A percentile compares a stretch with the other conserved stretches of the same genome.
These are phyloP conservation scores for Amphilophus citrinellus DNA, from an alignment of 2,113 vertebrate species.

Conservation along the genomic window DNA sequence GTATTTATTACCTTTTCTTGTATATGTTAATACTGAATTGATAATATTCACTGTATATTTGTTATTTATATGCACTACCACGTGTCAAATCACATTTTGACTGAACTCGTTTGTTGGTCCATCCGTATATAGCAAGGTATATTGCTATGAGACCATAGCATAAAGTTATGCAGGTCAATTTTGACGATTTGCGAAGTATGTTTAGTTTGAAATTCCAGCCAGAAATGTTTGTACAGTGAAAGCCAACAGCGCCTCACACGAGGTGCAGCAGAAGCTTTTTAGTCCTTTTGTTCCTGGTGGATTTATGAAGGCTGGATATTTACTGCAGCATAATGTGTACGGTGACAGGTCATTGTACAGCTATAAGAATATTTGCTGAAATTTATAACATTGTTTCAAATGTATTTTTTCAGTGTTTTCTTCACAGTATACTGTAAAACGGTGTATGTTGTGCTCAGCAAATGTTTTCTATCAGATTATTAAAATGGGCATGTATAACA, in stretches of 20 bases:
- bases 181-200: slow-evolving; percentile 31
- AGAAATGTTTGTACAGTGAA: slow-evolving; percentile 36
- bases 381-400: slow-evolving; percentile 70
- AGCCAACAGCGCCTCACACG: slow-evolving; percentile 15
- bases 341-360: slow-evolving; percentile 80
- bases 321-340: slow-evolving; percentile 64
- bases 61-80: slow-evolving; percentile 92
- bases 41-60: slow-evolving; percentile 94
- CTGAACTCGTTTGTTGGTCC: slow-evolving; percentile 60
- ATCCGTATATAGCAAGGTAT: slow-evolving; percentile 38
- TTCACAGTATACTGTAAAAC: slow-evolving; percentile 89
- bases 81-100: slow-evolving; percentile 84
- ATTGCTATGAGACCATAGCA: slow-evolving; percentile 45
- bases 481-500: slow-evolving; percentile 92
- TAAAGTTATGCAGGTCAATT: slow-evolving; percentile 49
- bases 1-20: slow-evolving; percentile 91
- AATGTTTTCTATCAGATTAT: slow-evolving; percentile 94
- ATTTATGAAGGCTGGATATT: slow-evolving; percentile 51
- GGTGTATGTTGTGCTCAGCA: slow-evolving; percentile 91
- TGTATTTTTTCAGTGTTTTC: slow-evolving; percentile 84
- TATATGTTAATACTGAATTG: slow-evolving; percentile 83
- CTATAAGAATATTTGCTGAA: slow-evolving; percentile 62
- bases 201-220: slow-evolving; percentile 29
- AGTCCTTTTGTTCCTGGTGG: slow-evolving; percentile 18
- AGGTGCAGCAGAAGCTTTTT: slow-evolving; percentile 30